Percentiles rank a stretch among this genome's conserved stretches.
Conservation (phyloP, 2,888 invertebrate species). For the Taphrorychus bicolor region DNA sequence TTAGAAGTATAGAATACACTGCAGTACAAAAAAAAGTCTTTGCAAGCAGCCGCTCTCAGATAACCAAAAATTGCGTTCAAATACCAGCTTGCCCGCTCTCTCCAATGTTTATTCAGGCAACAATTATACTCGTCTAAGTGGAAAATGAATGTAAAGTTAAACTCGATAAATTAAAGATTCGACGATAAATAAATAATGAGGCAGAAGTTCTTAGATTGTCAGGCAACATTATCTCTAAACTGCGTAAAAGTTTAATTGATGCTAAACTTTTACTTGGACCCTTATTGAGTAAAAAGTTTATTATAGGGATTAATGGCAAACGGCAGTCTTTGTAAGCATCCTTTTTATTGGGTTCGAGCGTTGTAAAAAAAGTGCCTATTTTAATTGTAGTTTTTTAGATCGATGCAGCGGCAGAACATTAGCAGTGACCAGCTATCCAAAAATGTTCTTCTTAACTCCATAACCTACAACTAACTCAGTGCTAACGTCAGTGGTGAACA, state of each 20-base stretch:
- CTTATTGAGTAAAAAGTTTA: neutral
- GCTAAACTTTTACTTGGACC: neutral
- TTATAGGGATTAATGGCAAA: neutral
- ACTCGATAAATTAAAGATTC: constrained; percentile 7
- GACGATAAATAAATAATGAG: constrained; percentile 3
- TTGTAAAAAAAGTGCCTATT: neutral
- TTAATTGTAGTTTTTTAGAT: too few species aligned
- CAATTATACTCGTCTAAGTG: neutral
- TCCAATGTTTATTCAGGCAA: neutral
- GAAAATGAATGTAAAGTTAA: constrained; percentile 2
- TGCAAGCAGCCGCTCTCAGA: too few species aligned
- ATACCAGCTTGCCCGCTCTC: too few species aligned
- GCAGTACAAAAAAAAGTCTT: too few species aligned
- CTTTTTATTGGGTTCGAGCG: too few species aligned
- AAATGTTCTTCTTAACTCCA: too few species aligned
- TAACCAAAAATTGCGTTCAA: too few species aligned
- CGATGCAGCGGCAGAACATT: too few species aligned
- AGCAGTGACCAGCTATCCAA: too few species aligned
- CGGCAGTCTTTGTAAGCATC: neutral
- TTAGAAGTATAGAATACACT: too few species aligned
- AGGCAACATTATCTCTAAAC: neutral
- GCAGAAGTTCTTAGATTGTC: neutral
- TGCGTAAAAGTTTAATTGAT: constrained; percentile 11
- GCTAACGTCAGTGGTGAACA: too few species aligned
- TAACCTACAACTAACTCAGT: too few species aligned